phyloP scores from a whole-genome alignment of 2,888 invertebrate species.

The Cephonodes hylas region DNA sequence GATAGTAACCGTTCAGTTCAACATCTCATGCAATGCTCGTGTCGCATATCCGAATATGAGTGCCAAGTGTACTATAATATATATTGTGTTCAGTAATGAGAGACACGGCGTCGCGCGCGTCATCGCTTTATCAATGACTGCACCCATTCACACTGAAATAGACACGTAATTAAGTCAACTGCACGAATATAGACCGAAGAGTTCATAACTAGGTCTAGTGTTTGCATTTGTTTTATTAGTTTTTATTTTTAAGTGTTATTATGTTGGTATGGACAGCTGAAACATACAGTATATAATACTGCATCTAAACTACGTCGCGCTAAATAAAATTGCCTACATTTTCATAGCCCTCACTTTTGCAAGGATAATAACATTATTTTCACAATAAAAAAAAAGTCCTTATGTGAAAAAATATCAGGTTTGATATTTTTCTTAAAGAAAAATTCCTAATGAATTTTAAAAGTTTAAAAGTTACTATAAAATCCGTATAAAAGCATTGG shows the following conservation, averaged over 20 bases:
- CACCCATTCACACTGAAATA: conserved; percentile 9
- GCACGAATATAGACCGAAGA: conserved; percentile 1
- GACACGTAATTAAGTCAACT: conserved; percentile 9
- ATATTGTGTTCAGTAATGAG: neutral
- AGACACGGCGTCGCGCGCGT: neutral
- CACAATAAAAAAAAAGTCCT: no score
- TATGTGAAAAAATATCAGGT: no score
- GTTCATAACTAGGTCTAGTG: neutral
- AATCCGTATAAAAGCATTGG: no score
- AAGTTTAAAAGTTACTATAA: no score
- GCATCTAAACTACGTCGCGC: neutral
- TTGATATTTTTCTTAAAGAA: no score
- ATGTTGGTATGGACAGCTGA: neutral
- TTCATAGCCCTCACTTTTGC: no score
- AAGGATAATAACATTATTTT: no score
- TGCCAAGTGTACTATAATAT: neutral
- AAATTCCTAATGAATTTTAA: no score
- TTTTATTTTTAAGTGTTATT: neutral
- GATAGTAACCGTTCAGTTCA: neutral
- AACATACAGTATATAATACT: neutral
- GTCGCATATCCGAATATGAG: neutral
- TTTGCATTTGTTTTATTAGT: neutral
- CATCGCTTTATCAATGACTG: conserved; percentile 11
- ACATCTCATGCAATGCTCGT: neutral
- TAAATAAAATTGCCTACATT: no score